Percentiles rank a stretch among this genome's conserved stretches.
Conservation (phyloP, 1,140 invertebrate genomes). For the Trachymyrmex cornetzi region DNA sequence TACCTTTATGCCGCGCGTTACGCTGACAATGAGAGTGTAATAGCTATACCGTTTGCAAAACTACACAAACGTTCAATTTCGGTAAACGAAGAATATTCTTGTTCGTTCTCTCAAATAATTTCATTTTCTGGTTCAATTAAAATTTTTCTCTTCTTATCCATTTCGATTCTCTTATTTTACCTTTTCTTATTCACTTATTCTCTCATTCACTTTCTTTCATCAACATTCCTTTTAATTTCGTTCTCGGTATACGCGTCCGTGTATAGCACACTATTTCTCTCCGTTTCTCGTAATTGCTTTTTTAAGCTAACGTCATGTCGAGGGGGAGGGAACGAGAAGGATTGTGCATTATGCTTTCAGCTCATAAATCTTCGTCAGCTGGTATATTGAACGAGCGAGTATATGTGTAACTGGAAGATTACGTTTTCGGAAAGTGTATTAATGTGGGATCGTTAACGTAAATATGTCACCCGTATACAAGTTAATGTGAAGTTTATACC, state of each 20-base stretch:
- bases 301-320: slow-evolving; percentile 42
- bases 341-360: slow-evolving; percentile 24
- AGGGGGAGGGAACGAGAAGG: slow-evolving; percentile 3
- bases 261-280: neutral
- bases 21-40: neutral
- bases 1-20: slow-evolving; percentile 1
- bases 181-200: neutral
- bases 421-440: slow-evolving; percentile 52
- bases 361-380: slow-evolving; percentile 56
- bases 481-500: neutral
- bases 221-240: slow-evolving; percentile 17
- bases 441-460: slow-evolving; percentile 45
- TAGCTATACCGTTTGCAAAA: neutral
- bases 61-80: slow-evolving; percentile 45
- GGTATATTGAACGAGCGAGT: slow-evolving; percentile 43
- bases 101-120: slow-evolving; percentile 2
- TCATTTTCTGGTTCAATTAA: slow-evolving; percentile 67
- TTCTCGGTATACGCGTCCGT: neutral
- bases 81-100: slow-evolving; percentile 40
- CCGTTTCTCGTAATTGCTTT: slow-evolving; percentile 56
- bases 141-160: slow-evolving; percentile 19
- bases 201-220: slow-evolving; percentile 55
- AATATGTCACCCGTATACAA: slow-evolving; percentile 29
- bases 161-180: neutral
- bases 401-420: slow-evolving; percentile 48